Evolutionary conservation across 2,888 invertebrate species (phyloP).

Genomic region (Lottia scabra): DNA sequence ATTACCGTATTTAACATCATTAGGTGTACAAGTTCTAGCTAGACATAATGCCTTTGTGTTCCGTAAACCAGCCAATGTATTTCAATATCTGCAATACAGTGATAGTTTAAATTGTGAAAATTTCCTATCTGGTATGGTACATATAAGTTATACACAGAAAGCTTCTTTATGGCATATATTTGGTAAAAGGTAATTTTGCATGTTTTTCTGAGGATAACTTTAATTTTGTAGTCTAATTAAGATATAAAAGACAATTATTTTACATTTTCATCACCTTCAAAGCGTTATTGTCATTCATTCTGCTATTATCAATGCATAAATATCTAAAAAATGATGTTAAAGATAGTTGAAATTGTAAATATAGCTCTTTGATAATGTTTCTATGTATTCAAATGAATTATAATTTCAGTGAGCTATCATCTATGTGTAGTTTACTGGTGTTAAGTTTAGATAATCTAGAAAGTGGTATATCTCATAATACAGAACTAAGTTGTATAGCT

Average conservation of each 20-base stretch:
- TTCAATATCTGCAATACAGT: slow-evolving; percentile 83
- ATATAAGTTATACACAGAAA: slow-evolving; percentile 84
- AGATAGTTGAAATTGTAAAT: too few species aligned
- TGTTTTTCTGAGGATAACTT: too few species aligned
- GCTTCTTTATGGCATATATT: slow-evolving; percentile 89
- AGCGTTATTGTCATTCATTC: too few species aligned
- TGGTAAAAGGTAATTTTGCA: slow-evolving; percentile 80
- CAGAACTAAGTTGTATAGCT: slow-evolving; percentile 79
- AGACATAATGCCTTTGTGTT: slow-evolving; percentile 81
- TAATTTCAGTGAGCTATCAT: slow-evolving; percentile 77
- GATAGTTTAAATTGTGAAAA: slow-evolving; percentile 88
- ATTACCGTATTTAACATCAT: slow-evolving; percentile 78
- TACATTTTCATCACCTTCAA: too few species aligned
- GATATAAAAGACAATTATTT: too few species aligned
- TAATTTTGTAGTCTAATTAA: too few species aligned
- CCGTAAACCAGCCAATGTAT: slow-evolving; percentile 76
- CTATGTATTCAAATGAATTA: too few species aligned
- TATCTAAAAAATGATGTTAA: too few species aligned
- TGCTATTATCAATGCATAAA: too few species aligned
- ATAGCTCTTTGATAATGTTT: too few species aligned
- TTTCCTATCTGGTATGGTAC: slow-evolving; percentile 83
- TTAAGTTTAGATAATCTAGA: slow-evolving; percentile 82
- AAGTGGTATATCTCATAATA: slow-evolving; percentile 73
- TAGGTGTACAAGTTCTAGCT: slow-evolving; percentile 82
- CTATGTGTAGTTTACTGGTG: slow-evolving; percentile 83